phyloP scores from a whole-genome alignment of 2,888 invertebrate genomes.

The Amitus sp. region DNA sequence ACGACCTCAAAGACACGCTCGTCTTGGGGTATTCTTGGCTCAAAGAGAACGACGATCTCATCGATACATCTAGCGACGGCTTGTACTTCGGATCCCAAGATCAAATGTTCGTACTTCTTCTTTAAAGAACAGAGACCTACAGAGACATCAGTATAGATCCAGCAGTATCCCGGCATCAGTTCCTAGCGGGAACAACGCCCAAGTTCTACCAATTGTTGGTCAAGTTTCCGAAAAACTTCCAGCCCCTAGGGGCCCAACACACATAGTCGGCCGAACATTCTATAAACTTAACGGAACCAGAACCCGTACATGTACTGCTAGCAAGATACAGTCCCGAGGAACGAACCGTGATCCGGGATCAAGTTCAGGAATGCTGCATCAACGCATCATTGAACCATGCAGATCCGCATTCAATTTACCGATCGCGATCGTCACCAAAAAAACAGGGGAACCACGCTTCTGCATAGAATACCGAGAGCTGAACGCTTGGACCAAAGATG shows the following conservation, averaged over 20 bases:
- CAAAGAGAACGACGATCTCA: no score
- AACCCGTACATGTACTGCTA: background rate
- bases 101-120: no score
- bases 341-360: constrained; percentile 22
- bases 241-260: background rate
- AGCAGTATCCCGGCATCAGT: no score
- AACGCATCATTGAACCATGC: constrained; percentile 35
- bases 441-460: constrained; percentile 28
- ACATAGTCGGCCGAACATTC: background rate
- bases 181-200: background rate
- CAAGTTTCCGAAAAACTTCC: no score
- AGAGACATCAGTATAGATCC: no score
- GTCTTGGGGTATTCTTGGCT: no score
- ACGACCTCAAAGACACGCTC: no score
- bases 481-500: constrained; percentile 34
- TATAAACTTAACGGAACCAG: background rate
- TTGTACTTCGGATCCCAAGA: no score
- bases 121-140: no score
- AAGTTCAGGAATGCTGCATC: constrained; percentile 31
- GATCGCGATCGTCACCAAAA: constrained; percentile 30
- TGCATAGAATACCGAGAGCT: constrained; percentile 44
- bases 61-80: no score
- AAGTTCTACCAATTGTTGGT: background rate
- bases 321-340: constrained; percentile 15
- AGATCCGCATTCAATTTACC: constrained; percentile 36